Base-by-base conservation (phyloP, 2,797 vertebrate genomes). In the Myiotriccus ornatus region DNA sequence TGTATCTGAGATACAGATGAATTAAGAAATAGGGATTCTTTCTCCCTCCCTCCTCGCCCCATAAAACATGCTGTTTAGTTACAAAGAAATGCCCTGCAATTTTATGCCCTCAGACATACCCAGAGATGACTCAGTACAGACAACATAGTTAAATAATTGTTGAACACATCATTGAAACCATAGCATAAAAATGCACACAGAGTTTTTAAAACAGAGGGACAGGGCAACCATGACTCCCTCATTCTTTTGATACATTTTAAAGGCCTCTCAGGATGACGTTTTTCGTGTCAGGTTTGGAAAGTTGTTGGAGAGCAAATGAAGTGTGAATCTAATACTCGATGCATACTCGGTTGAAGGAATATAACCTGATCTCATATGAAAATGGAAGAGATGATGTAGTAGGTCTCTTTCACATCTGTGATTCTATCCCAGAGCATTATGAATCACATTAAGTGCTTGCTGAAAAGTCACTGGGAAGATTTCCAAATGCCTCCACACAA, bases 401-500 rank as follows among this genome's bases (percentile, higher is more conserved):
- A 67, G 64, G 35, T 67, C 81, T 86, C 91, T 81, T 37, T 93
- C 88, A 59, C 59, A 35, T 82, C 80, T 84, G 28, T 67, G 84
- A 89, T 90, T 93, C 69, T 81, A 43, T 90, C 47, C 59, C 60
- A 90, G 46, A 68, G 49, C 46, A 84, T 70, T 74, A 82, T 64
- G 75, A 86, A 93, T 91, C 56, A 91, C 77, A 74, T 56, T 79
- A 82, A 95, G 63, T 67, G n/a, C 75, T 49, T 57, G 63, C 81
- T 90, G 77, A 79, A 84, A 94, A 95, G 80, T 76, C 74, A 62
- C 77, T 60, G 90, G 77, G 90, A 96, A 68, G 71, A 73, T 64
- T 95, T 96, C 92, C 92, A 89, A 95, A 93, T 74, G 67, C 24
- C 52, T 90, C 92, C 57, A 46, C 69, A 81, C 68, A 83, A 75